Evolutionary conservation across 2,888 invertebrate species (phyloP).

Genomic region (Endotricha flammealis): DNA sequence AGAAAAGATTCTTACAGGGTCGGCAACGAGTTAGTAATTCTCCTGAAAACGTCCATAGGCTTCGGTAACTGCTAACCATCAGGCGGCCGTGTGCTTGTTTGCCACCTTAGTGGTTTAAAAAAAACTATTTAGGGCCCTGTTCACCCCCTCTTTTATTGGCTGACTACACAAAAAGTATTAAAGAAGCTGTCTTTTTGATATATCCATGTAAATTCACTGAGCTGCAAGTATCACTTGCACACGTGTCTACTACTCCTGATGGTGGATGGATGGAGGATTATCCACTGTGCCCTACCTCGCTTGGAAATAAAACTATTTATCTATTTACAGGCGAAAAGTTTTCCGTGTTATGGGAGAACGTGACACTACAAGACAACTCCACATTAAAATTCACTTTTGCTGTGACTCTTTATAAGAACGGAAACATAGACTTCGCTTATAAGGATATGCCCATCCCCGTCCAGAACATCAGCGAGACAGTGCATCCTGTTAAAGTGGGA

Average conservation of each 20-base stretch:
- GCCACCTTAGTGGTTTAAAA: no score
- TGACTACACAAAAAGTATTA: no score
- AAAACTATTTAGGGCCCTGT: no score
- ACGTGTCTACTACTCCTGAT: no score
- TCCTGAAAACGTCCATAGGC: neutral
- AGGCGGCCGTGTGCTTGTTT: no score
- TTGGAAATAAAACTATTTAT: neutral
- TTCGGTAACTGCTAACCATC: no score
- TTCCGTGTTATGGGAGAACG: constrained; percentile 96
- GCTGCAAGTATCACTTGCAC: no score
- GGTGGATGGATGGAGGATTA: no score
- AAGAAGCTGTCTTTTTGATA: neutral
- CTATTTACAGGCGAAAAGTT: constrained; percentile 85
- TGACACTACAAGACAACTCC: constrained; percentile 88
- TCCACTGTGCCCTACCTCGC: no score
- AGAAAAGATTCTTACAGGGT: no score
- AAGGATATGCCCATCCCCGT: constrained; percentile 88
- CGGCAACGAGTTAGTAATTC: neutral
- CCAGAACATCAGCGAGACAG: constrained; percentile 85
- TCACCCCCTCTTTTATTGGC: no score
- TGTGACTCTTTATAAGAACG: constrained; percentile 89
- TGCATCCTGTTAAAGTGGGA: constrained; percentile 98
- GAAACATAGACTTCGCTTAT: constrained; percentile 96
- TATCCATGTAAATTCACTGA: no score
- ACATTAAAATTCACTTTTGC: constrained; percentile 94